Base-by-base conservation (phyloP, 2,797 vertebrate genomes). In the Trematomus bernacchii region DNA sequence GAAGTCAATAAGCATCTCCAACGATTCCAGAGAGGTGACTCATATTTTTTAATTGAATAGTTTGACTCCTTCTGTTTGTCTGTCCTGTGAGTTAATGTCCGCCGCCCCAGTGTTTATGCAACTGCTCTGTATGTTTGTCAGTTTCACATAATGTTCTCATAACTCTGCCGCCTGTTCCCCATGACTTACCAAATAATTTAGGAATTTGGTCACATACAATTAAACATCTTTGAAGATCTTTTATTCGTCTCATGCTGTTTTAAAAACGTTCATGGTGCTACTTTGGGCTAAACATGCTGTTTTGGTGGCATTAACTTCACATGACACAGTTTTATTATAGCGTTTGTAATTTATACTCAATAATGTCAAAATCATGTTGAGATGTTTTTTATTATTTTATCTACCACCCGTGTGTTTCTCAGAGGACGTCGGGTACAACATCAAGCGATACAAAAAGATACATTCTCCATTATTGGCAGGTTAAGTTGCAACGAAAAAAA, bases 81-180 rank as follows among this genome's bases (percentile, higher is more conserved):
- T 1, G 13, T 59, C 52, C 33, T 51, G 10, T 71, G 19, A 43
- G 21, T 70, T 33, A 5, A 33, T 23, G 43, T 21, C 47, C 40
- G 7, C 42, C 0, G 10, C 16, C 16, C 64, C 14, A 70, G 18
- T 48, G 21, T 53, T 76, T 54, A 52, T 57, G 47, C 50, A 57
- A 46, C n/a, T 33, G 48, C 19, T 55, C 27, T 76, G 33, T 33
- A 44, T 42, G 12, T 69, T 11, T 44, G 12, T 14, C 13, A 69
- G 60, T 74, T 63, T 66, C 55, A 83, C 73, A 83, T 44, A 57
- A 60, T 85, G 71, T 79, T 76, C 72, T 54, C 47, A 58, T 71
- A 73, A 73, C 18, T 75, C 54, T 70, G 50, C 52, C 55, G 16
- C 37, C 42, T 19, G 60, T 30, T 77, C 14, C 51, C 46, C 33